phyloP scores from a whole-genome alignment of 1,140 invertebrate species.

The Trichonephila clavipes region DNA sequence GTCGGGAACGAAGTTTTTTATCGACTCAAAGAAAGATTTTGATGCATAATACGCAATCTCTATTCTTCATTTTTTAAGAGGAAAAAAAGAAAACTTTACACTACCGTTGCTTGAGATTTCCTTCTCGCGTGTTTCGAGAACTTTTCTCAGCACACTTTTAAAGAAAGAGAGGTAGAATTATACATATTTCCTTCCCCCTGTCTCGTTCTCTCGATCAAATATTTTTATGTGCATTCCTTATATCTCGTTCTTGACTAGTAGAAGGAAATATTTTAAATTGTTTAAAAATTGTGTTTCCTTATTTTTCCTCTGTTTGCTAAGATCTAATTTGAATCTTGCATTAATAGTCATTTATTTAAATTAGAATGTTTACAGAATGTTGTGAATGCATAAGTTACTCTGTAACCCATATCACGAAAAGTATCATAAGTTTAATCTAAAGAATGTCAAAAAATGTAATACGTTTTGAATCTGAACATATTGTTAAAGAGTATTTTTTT shows the following conservation, averaged over 20 bases:
- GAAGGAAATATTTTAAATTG: background rate
- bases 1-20: constrained; percentile 51
- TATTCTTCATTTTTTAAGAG: constrained; percentile 55
- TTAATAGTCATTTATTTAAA: too few relatives aligned
- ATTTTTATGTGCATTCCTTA: background rate
- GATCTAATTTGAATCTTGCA: background rate
- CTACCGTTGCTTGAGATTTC: constrained; percentile 42
- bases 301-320: background rate
- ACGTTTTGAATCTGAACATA: too few relatives aligned
- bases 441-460: too few relatives aligned
- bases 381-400: too few relatives aligned
- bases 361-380: too few relatives aligned
- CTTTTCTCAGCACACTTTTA: constrained; percentile 33
- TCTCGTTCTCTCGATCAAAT: background rate
- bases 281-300: background rate
- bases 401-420: too few relatives aligned
- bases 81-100: constrained; percentile 41
- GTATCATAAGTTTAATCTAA: too few relatives aligned
- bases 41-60: constrained; percentile 68
- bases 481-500: too few relatives aligned
- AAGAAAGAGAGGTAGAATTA: constrained; percentile 18
- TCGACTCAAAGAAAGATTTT: constrained; percentile 67
- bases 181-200: background rate
- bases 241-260: background rate
- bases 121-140: constrained; percentile 34